Evolutionary conservation across 2,888 invertebrate species (phyloP).

Genomic region (Temnothorax rugatulus): DNA sequence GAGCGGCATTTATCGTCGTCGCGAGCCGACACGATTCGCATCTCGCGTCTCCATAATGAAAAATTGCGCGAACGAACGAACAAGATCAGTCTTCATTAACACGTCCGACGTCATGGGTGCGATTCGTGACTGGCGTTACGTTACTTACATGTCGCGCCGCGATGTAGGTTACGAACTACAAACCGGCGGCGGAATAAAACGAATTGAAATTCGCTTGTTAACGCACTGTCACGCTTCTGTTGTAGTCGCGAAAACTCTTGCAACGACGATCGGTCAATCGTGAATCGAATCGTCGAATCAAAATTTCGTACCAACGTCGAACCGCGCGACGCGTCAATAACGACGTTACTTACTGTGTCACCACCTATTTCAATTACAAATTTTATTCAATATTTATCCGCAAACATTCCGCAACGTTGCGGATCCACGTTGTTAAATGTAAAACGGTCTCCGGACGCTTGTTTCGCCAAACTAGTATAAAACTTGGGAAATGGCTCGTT

Average conservation of each 20-base stretch:
- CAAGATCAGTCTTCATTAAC: slow-evolving; percentile 16
- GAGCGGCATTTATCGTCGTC: slow-evolving; percentile 32
- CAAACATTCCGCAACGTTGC: slow-evolving; percentile 9
- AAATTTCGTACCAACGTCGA: slow-evolving; percentile 25
- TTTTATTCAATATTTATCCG: slow-evolving; percentile 49
- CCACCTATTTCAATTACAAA: slow-evolving; percentile 52
- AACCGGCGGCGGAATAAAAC: background rate
- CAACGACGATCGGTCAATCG: slow-evolving; percentile 14
- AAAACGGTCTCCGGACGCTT: background rate
- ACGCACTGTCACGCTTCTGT: background rate
- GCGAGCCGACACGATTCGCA: slow-evolving; percentile 13
- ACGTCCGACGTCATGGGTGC: background rate
- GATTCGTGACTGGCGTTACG: background rate
- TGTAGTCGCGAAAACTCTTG: background rate
- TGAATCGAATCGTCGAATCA: slow-evolving; percentile 34
- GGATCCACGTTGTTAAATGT: slow-evolving; percentile 21
- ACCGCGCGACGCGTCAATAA: slow-evolving; percentile 26
- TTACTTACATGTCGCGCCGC: background rate
- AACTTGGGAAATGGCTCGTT: slow-evolving; percentile 38
- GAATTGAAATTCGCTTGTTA: slow-evolving; percentile 36
- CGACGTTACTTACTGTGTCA: slow-evolving; percentile 39
- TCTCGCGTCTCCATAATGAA: slow-evolving; percentile 17
- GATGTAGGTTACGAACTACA: background rate
- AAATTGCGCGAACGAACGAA: slow-evolving; percentile 6
- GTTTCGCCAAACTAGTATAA: slow-evolving; percentile 20